Percentiles rank a stretch among this genome's conserved stretches.
Conservation (phyloP, 2,888 invertebrate genomes). For the Neoaliturus tenellus region DNA sequence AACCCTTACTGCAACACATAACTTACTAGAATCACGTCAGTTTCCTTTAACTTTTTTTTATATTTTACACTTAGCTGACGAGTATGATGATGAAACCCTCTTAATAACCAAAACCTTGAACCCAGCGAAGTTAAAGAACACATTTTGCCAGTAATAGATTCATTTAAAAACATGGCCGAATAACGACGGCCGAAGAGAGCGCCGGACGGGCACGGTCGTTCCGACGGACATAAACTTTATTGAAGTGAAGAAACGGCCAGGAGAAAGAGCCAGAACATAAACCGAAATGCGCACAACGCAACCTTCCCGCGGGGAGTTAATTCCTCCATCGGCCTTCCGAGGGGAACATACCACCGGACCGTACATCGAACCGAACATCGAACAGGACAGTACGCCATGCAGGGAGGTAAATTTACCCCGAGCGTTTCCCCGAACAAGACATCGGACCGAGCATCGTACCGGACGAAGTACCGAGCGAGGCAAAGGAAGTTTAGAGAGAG, state of each 20-base stretch:
- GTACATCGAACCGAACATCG: not conserved
- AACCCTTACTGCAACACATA: too few relatives aligned
- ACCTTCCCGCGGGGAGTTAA: not conserved
- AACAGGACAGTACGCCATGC: not conserved
- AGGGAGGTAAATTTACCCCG: too few relatives aligned
- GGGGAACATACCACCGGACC: not conserved
- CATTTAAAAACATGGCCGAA: slow-evolving; percentile 13
- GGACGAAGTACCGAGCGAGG: not conserved
- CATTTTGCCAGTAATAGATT: not conserved
- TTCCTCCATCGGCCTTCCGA: not conserved
- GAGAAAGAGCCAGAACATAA: not conserved
- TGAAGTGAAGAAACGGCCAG: slow-evolving; percentile 6
- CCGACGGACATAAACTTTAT: slow-evolving; percentile 23
- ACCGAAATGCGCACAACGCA: not conserved
- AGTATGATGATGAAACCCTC: too few relatives aligned
- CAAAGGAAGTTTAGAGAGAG: too few relatives aligned
- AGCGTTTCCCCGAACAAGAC: not conserved
- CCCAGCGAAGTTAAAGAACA: not conserved
- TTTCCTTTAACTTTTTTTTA: too few relatives aligned
- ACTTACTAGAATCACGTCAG: too few relatives aligned
- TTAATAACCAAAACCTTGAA: slow-evolving; percentile 1
- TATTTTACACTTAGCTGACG: too few relatives aligned
- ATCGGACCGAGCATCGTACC: not conserved
- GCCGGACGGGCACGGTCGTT: not conserved
- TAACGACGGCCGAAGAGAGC: not conserved